These are phyloP conservation scores for Oncorhynchus tshawytscha DNA, from an alignment of 2,113 vertebrate genomes.

Conservation along the genomic window DNA sequence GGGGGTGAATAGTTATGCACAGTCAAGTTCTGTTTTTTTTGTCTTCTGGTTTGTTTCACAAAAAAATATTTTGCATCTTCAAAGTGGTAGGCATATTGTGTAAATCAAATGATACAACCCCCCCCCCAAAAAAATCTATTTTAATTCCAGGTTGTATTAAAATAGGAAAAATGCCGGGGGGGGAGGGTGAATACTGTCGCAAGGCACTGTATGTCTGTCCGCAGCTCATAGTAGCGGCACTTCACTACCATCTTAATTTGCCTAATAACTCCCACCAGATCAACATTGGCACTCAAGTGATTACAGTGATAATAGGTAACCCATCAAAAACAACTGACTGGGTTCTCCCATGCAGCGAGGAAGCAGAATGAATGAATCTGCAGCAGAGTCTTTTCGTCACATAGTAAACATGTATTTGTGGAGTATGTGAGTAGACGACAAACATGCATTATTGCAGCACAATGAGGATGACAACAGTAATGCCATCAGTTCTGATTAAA, in stretches of 20 bases:
- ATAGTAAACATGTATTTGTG: neutral
- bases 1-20: no score
- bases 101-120: no score
- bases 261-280: constrained; percentile 13
- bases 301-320: neutral
- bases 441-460: neutral
- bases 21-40: no score
- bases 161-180: no score
- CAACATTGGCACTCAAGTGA: neutral
- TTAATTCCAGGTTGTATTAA: no score
- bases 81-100: no score
- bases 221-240: neutral
- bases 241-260: neutral
- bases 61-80: no score
- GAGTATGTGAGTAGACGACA: neutral
- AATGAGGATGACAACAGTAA: neutral
- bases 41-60: no score
- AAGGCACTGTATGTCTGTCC: no score
- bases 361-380: constrained; percentile 4
- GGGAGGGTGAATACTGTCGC: no score
- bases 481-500: neutral
- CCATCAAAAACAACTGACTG: no score
- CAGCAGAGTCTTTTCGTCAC: neutral
- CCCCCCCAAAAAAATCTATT: no score
- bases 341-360: neutral